Percentiles rank a stretch among this genome's conserved stretches.
These are phyloP conservation scores for Tiaroga cobitis DNA, from an alignment of 2,797 vertebrate species.

Conservation along the genomic window DNA sequence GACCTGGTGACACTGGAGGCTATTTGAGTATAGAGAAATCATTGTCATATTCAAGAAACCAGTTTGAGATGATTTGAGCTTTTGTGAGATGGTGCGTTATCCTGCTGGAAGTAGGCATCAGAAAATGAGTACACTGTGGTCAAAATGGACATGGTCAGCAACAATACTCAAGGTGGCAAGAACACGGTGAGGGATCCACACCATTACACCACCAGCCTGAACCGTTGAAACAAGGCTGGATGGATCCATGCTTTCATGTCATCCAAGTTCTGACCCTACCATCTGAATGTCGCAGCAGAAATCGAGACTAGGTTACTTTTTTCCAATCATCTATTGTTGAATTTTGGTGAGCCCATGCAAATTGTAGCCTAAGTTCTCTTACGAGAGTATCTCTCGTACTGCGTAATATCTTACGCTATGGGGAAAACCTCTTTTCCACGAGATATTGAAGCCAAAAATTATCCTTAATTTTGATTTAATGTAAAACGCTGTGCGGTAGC, in stretches of 20 bases:
- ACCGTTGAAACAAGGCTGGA: background rate
- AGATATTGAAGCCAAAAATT: too few species aligned
- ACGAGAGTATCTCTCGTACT: too few species aligned
- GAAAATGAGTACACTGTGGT: constrained; percentile 46
- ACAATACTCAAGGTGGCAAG: background rate
- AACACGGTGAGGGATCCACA: background rate
- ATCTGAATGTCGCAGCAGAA: background rate
- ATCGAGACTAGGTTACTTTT: background rate
- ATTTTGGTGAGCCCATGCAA: background rate
- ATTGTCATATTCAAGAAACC: background rate
- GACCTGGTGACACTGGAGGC: background rate
- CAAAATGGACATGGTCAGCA: constrained; percentile 41
- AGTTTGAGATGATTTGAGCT: constrained; percentile 31
- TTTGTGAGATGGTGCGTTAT: constrained; percentile 46
- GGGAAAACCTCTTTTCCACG: too few species aligned
- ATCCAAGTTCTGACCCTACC: background rate
- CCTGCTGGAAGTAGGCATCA: constrained; percentile 54
- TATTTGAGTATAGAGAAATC: background rate
- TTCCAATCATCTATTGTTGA: background rate
- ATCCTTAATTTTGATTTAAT: too few species aligned
- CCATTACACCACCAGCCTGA: background rate
- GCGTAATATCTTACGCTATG: too few species aligned
- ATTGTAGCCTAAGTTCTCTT: too few species aligned
- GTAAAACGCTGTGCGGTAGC: too few species aligned
- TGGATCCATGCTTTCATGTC: background rate